Conservation (phyloP, 2,888 invertebrate species). For the Synergus umbraculus region DNA sequence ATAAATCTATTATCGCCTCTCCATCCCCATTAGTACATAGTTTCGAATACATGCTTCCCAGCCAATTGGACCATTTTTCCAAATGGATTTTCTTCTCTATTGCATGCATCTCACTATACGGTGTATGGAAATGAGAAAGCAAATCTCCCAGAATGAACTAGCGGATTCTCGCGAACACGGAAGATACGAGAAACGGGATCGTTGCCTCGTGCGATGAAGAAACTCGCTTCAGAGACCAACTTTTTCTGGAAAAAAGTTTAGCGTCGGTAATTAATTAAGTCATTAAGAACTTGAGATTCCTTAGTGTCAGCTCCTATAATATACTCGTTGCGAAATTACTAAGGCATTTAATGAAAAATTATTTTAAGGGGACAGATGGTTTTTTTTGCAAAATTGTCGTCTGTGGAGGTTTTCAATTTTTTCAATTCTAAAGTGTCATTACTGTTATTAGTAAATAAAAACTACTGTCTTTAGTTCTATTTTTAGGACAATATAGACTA, state of each 20-base stretch:
- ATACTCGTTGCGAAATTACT: neutral
- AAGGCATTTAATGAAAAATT: neutral
- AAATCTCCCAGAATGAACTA: slow-evolving; percentile 14
- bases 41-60: neutral
- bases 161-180: slow-evolving; percentile 36
- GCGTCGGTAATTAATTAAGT: neutral
- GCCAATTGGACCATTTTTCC: neutral
- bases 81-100: neutral
- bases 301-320: neutral
- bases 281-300: slow-evolving; percentile 6
- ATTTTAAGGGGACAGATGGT: neutral
- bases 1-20: neutral
- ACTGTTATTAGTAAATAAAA: too few relatives aligned
- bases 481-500: too few relatives aligned
- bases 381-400: too few relatives aligned
- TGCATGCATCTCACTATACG: neutral
- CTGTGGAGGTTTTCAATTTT: too few relatives aligned
- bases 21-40: neutral
- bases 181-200: slow-evolving; percentile 39
- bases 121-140: slow-evolving; percentile 20
- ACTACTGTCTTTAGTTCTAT: too few relatives aligned
- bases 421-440: too few relatives aligned
- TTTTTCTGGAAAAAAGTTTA: slow-evolving; percentile 3
- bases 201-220: slow-evolving; percentile 16
- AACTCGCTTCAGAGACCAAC: slow-evolving; percentile 11